Percentiles rank a stretch among this genome's conserved stretches.
phyloP scores from a whole-genome alignment of 2,888 invertebrate genomes.

The Eudasyphora cyanicolor region DNA sequence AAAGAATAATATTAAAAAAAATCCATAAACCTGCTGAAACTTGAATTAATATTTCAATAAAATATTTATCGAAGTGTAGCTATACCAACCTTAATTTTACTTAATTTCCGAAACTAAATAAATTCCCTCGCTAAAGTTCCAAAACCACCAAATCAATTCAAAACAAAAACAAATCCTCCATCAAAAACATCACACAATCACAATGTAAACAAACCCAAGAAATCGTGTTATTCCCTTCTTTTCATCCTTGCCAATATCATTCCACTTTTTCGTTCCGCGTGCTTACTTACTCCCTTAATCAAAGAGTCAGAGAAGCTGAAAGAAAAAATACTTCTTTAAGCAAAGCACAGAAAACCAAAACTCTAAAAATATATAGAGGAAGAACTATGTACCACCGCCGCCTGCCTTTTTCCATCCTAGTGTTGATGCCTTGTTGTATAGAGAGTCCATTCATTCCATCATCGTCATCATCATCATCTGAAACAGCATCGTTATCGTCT shows the following conservation, averaged over 20 bases:
- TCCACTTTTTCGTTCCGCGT: conserved; percentile 17
- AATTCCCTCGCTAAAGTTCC: no score
- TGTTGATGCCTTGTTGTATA: no score
- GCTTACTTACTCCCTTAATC: conserved; percentile 50
- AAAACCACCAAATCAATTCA: neutral
- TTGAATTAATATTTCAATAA: no score
- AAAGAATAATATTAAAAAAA: no score
- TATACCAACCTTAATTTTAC: no score
- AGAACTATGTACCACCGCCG: no score
- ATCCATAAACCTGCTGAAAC: no score
- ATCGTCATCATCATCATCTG: conserved; percentile 16
- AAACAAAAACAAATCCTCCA: neutral
- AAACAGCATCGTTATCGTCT: neutral
- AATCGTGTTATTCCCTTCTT: conserved; percentile 47
- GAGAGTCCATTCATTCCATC: conserved; percentile 1
- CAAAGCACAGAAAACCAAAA: neutral
- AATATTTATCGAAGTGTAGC: no score
- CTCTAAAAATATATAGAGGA: neutral
- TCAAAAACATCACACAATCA: neutral
- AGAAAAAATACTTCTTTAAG: neutral
- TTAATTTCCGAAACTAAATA: no score
- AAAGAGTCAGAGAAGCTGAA: no score
- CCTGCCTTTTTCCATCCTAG: no score
- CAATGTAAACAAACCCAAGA: conserved; percentile 61
- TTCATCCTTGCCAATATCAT: neutral